These are phyloP conservation scores for Temnothorax curvispinosus DNA, from an alignment of 1,140 invertebrate genomes.

Conservation along the genomic window DNA sequence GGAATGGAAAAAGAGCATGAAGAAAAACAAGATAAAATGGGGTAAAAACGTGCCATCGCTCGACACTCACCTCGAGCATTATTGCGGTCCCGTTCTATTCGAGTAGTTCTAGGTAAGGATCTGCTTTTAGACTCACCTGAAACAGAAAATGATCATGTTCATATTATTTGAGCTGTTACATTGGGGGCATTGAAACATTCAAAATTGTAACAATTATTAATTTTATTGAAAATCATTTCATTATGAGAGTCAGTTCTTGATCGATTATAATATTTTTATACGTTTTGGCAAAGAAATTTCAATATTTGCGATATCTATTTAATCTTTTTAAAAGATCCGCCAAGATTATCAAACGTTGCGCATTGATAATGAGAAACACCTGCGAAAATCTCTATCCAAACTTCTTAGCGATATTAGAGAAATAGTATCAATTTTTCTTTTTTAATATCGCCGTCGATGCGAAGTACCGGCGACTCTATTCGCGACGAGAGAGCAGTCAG, in stretches of 20 bases:
- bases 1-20: neutral
- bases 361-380: neutral
- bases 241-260: neutral
- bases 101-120: slow-evolving; percentile 70
- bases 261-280: neutral
- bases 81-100: slow-evolving; percentile 66
- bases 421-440: neutral
- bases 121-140: slow-evolving; percentile 82
- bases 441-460: neutral
- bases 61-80: slow-evolving; percentile 76
- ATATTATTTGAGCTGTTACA: neutral
- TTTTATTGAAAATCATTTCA: neutral
- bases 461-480: slow-evolving; percentile 5
- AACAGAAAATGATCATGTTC: slow-evolving; percentile 73
- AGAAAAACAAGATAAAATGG: neutral
- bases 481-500: neutral
- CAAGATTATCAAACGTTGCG: neutral
- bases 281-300: neutral
- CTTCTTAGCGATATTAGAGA: neutral
- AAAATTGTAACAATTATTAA: neutral
- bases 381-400: neutral
- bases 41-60: neutral
- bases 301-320: neutral
- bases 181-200: neutral
- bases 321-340: neutral